Percentiles rank a stretch among this genome's conserved stretches.
phyloP scores from a whole-genome alignment of 2,113 vertebrate genomes.

The Colius striatus region DNA sequence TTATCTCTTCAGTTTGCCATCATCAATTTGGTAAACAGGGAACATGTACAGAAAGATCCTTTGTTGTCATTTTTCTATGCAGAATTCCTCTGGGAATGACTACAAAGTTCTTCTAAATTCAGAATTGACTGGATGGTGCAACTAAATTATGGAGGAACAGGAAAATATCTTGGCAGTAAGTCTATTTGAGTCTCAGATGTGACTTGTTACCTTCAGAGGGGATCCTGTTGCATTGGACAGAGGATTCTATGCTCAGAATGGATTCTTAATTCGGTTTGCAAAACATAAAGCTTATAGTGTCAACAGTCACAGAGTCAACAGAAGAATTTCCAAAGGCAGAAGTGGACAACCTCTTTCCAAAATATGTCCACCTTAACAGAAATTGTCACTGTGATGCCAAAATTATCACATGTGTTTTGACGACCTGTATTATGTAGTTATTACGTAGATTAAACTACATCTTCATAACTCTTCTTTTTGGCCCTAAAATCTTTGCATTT shows the following conservation, averaged over 20 bases:
- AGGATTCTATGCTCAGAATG: neutral
- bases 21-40: neutral
- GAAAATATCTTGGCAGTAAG: neutral
- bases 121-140: neutral
- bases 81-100: neutral
- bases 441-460: neutral
- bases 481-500: neutral
- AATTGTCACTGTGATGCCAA: neutral
- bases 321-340: neutral
- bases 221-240: neutral
- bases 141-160: neutral
- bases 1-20: neutral
- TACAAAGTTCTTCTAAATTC: neutral
- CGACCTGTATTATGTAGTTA: neutral
- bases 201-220: neutral
- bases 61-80: neutral
- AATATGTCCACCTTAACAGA: neutral
- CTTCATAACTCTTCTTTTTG: neutral
- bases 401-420: rapidly evolving
- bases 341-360: neutral
- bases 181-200: neutral
- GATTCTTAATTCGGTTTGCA: neutral
- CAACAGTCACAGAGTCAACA: neutral
- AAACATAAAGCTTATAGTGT: neutral
- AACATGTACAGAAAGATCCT: neutral